Base-by-base conservation (phyloP, 2,888 invertebrate genomes). In the Dryomyza anilis region DNA sequence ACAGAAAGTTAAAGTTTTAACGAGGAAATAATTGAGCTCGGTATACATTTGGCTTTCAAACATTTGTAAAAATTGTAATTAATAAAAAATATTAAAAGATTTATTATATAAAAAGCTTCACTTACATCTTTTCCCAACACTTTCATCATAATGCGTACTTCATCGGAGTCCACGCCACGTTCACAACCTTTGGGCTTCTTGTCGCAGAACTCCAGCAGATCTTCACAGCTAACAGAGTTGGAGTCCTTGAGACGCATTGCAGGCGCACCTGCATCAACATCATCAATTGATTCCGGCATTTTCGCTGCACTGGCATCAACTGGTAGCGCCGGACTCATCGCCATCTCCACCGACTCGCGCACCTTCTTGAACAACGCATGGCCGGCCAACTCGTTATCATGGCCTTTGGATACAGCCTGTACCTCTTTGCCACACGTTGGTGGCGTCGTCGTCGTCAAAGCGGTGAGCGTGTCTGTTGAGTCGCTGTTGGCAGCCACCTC, bases 151-250 rank as follows among this genome's bases (percentile, higher is more conserved):
- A 95, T 92, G 72, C 95, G 86, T 45, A 95, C 95, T 86, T 96
- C 95, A 78, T 96, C 96, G 0, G 94, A 93, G 79, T 95, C 95
- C 14, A 91, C 89, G 14, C 94, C 94, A 5, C 92, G 88, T 55
- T 93, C 92, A 48, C 91, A 87, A 0, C 94, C 93, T 72, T 90
- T 91, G 0, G 94, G 94, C 69, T 91, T 92, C 72, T 90, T 89
- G 78, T 92, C 91, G 0, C 94, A 92, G 77, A 96, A 96, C 79
- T 95, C 95, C 62, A 95, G 82, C 64, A 96, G 84, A 84, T 96
- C 95, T 81, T 96, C 96, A 74, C 95, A 95, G 55, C 94, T 95
- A 1, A 95, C 95, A 73, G 94, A 92, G 77, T 95, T 94, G 53
- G 89, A 87, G 77, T 84, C 76, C 74, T 82, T 70, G 71, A 83